A percentile compares a stretch with the other conserved stretches of the same genome.
Conservation (phyloP, 2,797 vertebrate species). For the Philypnodon macrostomus region DNA sequence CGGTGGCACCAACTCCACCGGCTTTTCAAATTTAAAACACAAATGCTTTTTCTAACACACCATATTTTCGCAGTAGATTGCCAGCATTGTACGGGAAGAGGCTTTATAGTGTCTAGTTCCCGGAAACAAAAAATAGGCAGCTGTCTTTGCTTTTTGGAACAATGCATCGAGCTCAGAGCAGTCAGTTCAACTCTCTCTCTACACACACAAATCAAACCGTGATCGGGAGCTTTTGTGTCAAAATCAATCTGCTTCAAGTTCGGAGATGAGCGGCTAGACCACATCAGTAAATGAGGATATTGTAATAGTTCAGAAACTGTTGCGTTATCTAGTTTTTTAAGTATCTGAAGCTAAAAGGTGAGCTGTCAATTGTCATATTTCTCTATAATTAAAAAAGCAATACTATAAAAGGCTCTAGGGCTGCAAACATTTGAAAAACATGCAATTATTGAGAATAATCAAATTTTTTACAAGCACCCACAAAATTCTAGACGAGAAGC, state of each 20-base stretch:
- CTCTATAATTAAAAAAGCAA: too few relatives aligned
- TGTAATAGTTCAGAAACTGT: constrained; percentile 39
- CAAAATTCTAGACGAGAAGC: too few relatives aligned
- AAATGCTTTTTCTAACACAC: too few relatives aligned
- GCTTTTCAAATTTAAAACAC: constrained; percentile 63
- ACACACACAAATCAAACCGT: constrained; percentile 52
- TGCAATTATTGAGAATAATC: too few relatives aligned
- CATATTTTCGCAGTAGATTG: constrained; percentile 55
- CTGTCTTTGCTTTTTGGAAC: constrained; percentile 61
- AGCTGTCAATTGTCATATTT: too few relatives aligned
- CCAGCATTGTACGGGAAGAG: constrained; percentile 55
- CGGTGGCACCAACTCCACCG: constrained; percentile 37
- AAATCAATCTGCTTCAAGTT: constrained; percentile 43
- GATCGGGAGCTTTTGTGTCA: constrained; percentile 51
- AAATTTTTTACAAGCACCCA: too few relatives aligned
- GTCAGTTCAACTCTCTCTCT: constrained; percentile 34
- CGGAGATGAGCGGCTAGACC: constrained; percentile 42
- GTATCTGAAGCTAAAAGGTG: too few relatives aligned
- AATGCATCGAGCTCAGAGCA: constrained; percentile 41
- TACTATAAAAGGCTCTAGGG: too few relatives aligned
- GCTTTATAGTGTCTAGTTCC: constrained; percentile 47
- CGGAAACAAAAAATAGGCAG: constrained; percentile 57
- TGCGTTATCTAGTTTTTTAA: too few relatives aligned
- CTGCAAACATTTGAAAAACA: too few relatives aligned
- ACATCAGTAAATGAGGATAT: constrained; percentile 25